Percentiles rank a stretch among this genome's conserved stretches.
These are phyloP conservation scores for Poecilia latipinna DNA, from an alignment of 2,113 vertebrate genomes.

Conservation along the genomic window DNA sequence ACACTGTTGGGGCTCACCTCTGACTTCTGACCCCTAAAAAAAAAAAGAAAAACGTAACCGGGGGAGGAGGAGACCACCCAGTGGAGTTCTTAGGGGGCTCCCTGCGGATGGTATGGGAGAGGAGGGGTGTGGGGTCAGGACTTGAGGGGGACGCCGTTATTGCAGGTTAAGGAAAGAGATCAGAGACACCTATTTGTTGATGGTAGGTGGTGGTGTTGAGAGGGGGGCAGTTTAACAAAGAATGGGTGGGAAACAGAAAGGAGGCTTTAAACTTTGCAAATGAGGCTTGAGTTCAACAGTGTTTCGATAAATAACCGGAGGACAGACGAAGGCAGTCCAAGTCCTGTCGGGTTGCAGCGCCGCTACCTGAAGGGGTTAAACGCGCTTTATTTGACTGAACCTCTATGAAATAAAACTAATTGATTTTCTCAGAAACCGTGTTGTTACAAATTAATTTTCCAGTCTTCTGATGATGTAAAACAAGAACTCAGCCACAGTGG, in stretches of 20 bases:
- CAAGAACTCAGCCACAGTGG: neutral
- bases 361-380: neutral
- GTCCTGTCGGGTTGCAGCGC: conserved; percentile 17
- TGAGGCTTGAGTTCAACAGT: conserved; percentile 45
- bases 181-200: conserved; percentile 51
- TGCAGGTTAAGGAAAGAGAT: conserved; percentile 51
- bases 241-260: conserved; percentile 22
- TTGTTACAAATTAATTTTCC: neutral
- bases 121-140: conserved; percentile 47
- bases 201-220: neutral
- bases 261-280: conserved; percentile 47
- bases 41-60: conserved; percentile 20
- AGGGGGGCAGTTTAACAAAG: conserved; percentile 14
- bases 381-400: neutral
- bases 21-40: conserved; percentile 72
- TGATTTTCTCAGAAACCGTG: neutral
- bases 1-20: conserved; percentile 73
- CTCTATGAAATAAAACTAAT: neutral
- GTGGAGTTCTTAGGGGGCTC: conserved; percentile 59
- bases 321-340: conserved; percentile 37
- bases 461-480: neutral
- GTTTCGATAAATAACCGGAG: conserved; percentile 47
- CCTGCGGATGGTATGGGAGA: conserved; percentile 46
- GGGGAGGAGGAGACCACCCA: conserved; percentile 76
- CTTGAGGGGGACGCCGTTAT: conserved; percentile 36